Percentiles rank a stretch among this genome's conserved stretches.
phyloP scores from a whole-genome alignment of 1,140 invertebrate genomes.

The Nylanderia fulva region DNA sequence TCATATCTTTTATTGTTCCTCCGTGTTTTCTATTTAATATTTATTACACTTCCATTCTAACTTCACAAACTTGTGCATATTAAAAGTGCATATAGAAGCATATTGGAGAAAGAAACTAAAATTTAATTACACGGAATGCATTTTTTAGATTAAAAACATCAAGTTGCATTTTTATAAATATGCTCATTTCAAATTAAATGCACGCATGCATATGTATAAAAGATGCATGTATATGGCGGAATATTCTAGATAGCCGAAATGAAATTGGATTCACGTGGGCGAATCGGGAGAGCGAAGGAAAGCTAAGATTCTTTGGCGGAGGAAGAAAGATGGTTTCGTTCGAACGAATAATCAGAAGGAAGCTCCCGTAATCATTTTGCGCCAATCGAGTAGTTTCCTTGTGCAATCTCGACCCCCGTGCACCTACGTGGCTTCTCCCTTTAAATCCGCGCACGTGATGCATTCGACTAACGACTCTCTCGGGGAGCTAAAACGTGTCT shows the following conservation, averaged over 20 bases:
- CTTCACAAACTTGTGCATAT: not conserved
- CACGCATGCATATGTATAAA: not conserved
- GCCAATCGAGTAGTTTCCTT: slow-evolving; percentile 58
- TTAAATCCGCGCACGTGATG: slow-evolving; percentile 60
- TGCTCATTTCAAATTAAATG: not conserved
- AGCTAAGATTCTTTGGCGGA: slow-evolving; percentile 26
- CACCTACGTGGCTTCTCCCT: slow-evolving; percentile 45
- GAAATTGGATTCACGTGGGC: slow-evolving; percentile 69
- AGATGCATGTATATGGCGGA: not conserved
- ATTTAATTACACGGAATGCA: slow-evolving; percentile 43
- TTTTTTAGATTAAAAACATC: slow-evolving; percentile 74
- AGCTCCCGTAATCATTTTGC: slow-evolving; percentile 54
- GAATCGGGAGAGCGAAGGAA: slow-evolving; percentile 1
- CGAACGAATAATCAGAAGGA: slow-evolving; percentile 60
- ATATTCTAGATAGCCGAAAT: slow-evolving; percentile 46
- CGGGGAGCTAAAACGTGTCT: slow-evolving; percentile 52
- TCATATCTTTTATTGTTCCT: not conserved
- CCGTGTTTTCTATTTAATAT: not conserved
- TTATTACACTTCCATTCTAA: slow-evolving; percentile 9
- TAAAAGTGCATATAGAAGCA: not conserved
- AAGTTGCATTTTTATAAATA: slow-evolving; percentile 69
- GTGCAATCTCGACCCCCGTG: slow-evolving; percentile 34
- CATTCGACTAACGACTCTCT: slow-evolving; percentile 58
- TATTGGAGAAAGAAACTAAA: not conserved
- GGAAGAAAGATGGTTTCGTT: slow-evolving; percentile 60